Percentiles rank a stretch among this genome's conserved stretches.
These are phyloP conservation scores for Eueides isabella DNA, from an alignment of 1,140 invertebrate genomes.

Conservation along the genomic window DNA sequence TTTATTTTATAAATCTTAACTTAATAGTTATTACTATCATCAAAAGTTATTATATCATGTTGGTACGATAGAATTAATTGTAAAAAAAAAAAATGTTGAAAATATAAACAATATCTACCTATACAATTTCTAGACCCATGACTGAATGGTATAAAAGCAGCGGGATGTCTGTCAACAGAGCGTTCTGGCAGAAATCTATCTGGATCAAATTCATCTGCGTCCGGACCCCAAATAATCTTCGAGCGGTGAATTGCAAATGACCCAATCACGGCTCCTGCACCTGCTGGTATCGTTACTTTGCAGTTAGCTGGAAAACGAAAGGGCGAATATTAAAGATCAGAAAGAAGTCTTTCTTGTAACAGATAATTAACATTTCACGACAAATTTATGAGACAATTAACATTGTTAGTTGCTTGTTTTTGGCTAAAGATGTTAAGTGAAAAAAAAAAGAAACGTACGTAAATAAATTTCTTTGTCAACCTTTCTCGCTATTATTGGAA, in stretches of 20 bases:
- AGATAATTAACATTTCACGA: too few relatives aligned
- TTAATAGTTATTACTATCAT: too few relatives aligned
- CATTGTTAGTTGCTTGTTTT: too few relatives aligned
- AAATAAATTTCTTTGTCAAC: conserved; percentile 59
- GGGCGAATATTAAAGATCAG: not conserved
- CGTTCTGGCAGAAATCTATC: conserved; percentile 85
- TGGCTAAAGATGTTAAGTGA: not conserved
- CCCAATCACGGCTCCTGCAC: conserved; percentile 53
- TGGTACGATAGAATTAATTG: too few relatives aligned
- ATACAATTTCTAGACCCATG: conserved; percentile 85
- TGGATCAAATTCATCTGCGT: conserved; percentile 83
- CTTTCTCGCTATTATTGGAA: conserved; percentile 65
- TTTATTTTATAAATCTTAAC: too few relatives aligned
- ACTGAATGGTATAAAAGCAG: conserved; percentile 84
- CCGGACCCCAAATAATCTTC: conserved; percentile 48
- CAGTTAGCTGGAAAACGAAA: conserved; percentile 44
- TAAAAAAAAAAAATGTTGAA: not conserved
- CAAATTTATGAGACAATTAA: too few relatives aligned
- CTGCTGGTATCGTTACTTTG: conserved; percentile 57
- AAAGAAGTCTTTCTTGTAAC: too few relatives aligned
- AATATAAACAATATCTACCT: conserved; percentile 53
- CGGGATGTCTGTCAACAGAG: conserved; percentile 73
- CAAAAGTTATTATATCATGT: too few relatives aligned
- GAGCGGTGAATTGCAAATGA: conserved; percentile 77
- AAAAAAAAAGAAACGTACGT: conserved; percentile 39